A percentile compares a stretch with the other conserved stretches of the same genome.
phyloP scores from a whole-genome alignment of 2,888 invertebrate genomes.

The Cantharis rufa region DNA sequence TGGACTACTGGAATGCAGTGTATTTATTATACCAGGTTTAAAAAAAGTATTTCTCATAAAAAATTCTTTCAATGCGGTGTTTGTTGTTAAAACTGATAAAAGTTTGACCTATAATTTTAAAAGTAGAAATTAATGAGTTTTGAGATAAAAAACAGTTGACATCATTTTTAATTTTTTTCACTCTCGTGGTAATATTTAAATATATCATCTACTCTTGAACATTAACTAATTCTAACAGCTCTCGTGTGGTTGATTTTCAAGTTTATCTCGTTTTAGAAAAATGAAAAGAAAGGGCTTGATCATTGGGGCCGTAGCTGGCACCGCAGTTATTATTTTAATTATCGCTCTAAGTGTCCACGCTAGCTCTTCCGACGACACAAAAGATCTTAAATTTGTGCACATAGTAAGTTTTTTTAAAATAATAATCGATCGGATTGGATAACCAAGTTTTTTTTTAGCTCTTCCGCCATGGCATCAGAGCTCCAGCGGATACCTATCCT shows the following conservation, averaged over 20 bases:
- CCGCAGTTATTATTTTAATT: slow-evolving; percentile 23
- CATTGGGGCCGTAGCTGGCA: slow-evolving; percentile 4
- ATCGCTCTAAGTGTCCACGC: slow-evolving; percentile 26
- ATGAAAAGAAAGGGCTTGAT: slow-evolving; percentile 15
- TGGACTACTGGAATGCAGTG: too few species aligned
- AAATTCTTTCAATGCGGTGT: background rate
- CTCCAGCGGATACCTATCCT: slow-evolving; percentile 76
- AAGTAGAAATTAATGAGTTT: background rate
- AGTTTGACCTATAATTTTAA: background rate
- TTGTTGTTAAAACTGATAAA: background rate
- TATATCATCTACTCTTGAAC: background rate
- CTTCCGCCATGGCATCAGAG: slow-evolving; percentile 79
- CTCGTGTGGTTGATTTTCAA: background rate
- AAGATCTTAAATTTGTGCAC: slow-evolving; percentile 38
- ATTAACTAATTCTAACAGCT: background rate
- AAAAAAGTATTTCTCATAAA: background rate
- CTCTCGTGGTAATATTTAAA: background rate
- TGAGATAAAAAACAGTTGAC: background rate
- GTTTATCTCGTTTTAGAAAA: background rate
- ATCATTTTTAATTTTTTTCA: background rate
- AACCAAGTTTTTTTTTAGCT: slow-evolving; percentile 62
- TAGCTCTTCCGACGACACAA: slow-evolving; percentile 24
- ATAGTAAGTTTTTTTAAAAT: slow-evolving; percentile 37
- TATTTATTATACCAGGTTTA: background rate
- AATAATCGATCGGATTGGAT: background rate